phyloP scores from a whole-genome alignment of 2,113 vertebrate genomes.

The Struthidea cinerea region DNA sequence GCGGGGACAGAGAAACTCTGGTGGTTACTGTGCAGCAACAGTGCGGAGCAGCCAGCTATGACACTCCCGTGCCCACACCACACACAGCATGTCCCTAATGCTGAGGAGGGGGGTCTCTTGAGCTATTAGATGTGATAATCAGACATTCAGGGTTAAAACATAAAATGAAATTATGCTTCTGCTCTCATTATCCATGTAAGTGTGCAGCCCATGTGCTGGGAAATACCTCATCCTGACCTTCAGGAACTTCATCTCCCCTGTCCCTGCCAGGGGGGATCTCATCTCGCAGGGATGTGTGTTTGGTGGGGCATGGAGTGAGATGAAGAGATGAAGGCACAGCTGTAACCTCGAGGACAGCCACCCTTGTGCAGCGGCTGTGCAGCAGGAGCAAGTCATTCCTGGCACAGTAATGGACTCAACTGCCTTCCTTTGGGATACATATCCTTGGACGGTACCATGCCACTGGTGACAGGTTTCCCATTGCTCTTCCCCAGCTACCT shows the following conservation, averaged over 20 bases:
- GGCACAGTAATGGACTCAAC: rapidly evolving
- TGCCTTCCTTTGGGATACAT: not conserved
- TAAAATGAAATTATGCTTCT: not conserved
- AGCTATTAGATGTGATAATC: not conserved
- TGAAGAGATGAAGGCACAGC: rapidly evolving
- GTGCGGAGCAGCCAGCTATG: not conserved
- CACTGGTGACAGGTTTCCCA: not conserved
- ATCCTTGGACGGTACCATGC: not conserved
- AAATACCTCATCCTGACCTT: not conserved
- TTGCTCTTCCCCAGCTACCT: not conserved
- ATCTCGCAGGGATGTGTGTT: not conserved
- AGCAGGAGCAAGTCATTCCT: not conserved
- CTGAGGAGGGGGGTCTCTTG: not conserved
- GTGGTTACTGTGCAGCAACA: not conserved
- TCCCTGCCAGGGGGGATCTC: not conserved
- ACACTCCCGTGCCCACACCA: too few species aligned
- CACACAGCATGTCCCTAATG: not conserved
- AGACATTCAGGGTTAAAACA: not conserved
- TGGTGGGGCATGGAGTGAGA: not conserved
- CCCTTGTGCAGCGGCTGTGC: rapidly evolving
- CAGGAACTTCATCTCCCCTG: not conserved
- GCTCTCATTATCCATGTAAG: not conserved
- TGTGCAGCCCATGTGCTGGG: not conserved
- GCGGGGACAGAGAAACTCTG: rapidly evolving
- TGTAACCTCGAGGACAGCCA: rapidly evolving